Base-by-base conservation (phyloP, 2,888 invertebrate genomes). In the Octodonta nipae region DNA sequence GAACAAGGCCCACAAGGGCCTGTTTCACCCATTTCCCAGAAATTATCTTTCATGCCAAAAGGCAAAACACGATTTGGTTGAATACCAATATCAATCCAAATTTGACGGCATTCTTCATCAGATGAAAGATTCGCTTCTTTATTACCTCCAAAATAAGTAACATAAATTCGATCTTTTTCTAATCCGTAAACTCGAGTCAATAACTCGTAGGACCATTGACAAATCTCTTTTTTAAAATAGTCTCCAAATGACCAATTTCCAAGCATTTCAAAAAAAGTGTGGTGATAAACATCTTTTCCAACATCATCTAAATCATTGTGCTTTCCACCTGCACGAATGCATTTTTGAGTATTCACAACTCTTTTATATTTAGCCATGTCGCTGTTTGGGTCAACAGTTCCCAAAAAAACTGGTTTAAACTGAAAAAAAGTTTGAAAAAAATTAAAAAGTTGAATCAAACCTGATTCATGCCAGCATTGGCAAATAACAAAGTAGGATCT, bases 201-300 rank as follows among this genome's bases (percentile, higher is more conserved):
- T 45, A 93, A 76, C 60, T 96, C 89, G 95, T 95, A 98, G 22
- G 96, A 91, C 96, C 96, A 96, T 0, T 75, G 52, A 65, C 95
- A 95, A 41, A 92, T 82, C 66, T 99, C 96, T 63, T 82, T 84
- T 73, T 98, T 98, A 61, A 98, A 99, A 59, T 96, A 99, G 63
- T 98, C 95, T n/a, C 96, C 96, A 67, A 98, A 99, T 0, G 96
- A 98, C 98, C 98, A 99, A 61, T 98, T 99, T 5, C 98, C 98
- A 71, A 99, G 73, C 98, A 99, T 99, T 69, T 99, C 98, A 65
- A 99, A 99, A 65, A 96, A 99, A 3, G 98, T 99, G 54, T 99
- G 98, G 68, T 99, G 98, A 55, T 98, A 98, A 2, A 95, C 92
- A 68, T 99, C 98, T 66, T 96, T 96, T 16, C 98, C 98, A 6